Base-by-base conservation (phyloP, 2,888 invertebrate species). In the Furcula furcula region DNA sequence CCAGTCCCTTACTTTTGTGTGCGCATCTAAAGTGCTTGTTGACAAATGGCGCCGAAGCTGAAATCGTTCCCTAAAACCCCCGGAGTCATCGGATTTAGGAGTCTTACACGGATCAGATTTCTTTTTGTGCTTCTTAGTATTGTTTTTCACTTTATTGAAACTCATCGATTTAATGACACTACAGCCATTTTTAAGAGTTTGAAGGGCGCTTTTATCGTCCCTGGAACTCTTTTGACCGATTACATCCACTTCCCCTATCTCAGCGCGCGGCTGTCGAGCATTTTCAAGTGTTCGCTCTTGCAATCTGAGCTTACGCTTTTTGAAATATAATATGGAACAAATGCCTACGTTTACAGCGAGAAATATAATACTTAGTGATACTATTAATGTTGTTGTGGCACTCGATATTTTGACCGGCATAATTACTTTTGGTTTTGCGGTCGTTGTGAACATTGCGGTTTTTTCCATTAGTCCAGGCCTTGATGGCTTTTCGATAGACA, bases 1-100 rank as follows among this genome's bases (percentile, higher is more conserved):
- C 96, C 96, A 96, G 55, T 96, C 95, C 44, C 93, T 91, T 1
- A 96, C 96, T 89, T 96, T 96, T 7, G 95, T 94, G 65, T 95
- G 94, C 0, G 96, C 94, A 71, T 96, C 96, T 46, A 96, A 92
- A 0, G 96, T 96, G 44, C 95, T 95, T 3, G 91, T 92, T 4
- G 95, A 95, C 62, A 94, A 90, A 72, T 94, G 94, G 12, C 94
- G 78, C 11, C 93, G 90, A 15, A 94, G 76, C 67, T 93, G 92
- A 58, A 92, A 92, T 36, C 90, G 75, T 55, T 91, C 84, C 22
- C 91, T 86, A 52, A 91, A 91, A 25, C 91, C 89, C 7, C 89
- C 89, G 1, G 89, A 89, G 51, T 89, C 89, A 60, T 89, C 89
- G 3, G 89, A 89, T 55, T 90, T 91, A 0, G 89, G 87, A n/a